Conservation (phyloP, 2,888 invertebrate species). For the Drosophila paranaensis region DNA sequence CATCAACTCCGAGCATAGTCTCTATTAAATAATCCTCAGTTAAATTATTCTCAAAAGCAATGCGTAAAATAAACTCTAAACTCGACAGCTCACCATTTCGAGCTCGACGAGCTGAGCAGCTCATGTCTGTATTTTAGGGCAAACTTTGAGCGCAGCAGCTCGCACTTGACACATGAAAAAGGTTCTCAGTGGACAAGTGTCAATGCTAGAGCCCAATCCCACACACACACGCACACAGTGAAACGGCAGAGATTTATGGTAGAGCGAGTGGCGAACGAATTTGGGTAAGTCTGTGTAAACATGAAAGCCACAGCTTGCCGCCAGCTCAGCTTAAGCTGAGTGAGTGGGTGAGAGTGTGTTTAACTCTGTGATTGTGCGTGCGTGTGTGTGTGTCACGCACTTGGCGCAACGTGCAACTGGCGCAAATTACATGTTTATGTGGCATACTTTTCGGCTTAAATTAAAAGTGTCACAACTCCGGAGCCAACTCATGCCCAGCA, state of each 20-base stretch:
- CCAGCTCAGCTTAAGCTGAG: conserved; percentile 15
- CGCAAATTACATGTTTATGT: conserved; percentile 66
- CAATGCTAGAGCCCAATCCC: conserved; percentile 2
- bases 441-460: conserved; percentile 46
- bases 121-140: neutral
- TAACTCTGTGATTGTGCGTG: neutral
- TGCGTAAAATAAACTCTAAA: neutral
- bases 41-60: neutral
- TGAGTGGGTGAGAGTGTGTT: neutral
- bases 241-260: conserved; percentile 55
- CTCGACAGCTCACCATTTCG: neutral
- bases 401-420: conserved; percentile 55
- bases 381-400: conserved; percentile 37
- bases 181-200: conserved; percentile 34
- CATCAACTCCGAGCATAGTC: neutral
- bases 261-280: neutral
- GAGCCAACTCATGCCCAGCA: conserved; percentile 34
- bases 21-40: neutral
- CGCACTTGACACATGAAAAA: conserved; percentile 56
- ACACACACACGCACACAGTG: neutral
- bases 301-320: conserved; percentile 26
- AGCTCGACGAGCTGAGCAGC: neutral
- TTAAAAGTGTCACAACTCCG: conserved; percentile 36
- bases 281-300: conserved; percentile 16
- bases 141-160: conserved; percentile 14